Evolutionary conservation across 2,113 vertebrate genomes (phyloP).

Genomic region (Pelecanus crispus): DNA sequence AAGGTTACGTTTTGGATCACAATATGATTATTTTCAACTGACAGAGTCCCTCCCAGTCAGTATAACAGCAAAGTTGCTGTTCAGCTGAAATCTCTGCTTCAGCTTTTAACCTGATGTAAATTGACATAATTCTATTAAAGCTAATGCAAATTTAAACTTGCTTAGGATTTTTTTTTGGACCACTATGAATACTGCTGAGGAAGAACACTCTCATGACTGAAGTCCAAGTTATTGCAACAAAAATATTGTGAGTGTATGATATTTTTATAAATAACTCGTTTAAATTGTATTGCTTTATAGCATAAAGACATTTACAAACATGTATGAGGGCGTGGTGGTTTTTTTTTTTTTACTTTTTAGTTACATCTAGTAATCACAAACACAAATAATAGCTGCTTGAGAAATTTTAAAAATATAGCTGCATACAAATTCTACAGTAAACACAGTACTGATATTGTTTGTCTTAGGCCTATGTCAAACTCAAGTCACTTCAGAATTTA

Average conservation of each 20-base stretch:
- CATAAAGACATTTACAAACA: background rate
- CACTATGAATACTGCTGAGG: background rate
- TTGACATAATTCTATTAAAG: background rate
- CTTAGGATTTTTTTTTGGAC: background rate
- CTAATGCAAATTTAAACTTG: background rate
- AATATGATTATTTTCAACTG: background rate
- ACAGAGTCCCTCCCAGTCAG: background rate
- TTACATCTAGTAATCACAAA: background rate
- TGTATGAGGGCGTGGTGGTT: background rate
- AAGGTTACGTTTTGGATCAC: background rate
- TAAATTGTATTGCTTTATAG: background rate
- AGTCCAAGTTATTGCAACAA: background rate
- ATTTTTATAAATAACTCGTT: constrained; percentile 25
- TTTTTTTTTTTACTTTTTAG: background rate
- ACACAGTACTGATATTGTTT: background rate
- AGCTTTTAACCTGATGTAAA: background rate
- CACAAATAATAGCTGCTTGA: background rate
- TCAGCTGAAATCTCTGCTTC: background rate
- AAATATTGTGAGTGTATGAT: background rate
- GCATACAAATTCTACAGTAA: background rate
- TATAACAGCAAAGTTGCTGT: background rate
- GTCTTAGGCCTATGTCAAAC: background rate
- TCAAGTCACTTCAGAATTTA: background rate
- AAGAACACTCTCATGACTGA: constrained; percentile 14
- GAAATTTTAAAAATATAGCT: background rate